Base-by-base conservation (phyloP, 2,797 vertebrate genomes). In the Enteromius paludinosus region DNA sequence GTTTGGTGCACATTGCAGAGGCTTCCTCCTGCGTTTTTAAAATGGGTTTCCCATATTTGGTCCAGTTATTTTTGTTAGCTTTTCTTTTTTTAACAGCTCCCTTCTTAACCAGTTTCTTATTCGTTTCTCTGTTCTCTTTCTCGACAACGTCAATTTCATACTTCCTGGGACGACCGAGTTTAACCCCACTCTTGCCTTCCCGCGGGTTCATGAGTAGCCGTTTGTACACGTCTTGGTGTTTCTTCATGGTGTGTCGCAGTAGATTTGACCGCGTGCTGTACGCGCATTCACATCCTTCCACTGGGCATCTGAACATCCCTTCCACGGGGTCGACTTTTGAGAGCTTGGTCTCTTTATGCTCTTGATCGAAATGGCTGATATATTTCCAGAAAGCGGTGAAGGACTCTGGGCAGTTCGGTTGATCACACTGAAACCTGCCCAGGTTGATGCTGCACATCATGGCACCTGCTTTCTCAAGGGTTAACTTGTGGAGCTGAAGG, bases 251-350 rank as follows among this genome's bases (percentile, higher is more conserved):
- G 82, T 99, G 98, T 69, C 98, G 93, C 78, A 99, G 91, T 25
- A 99, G 92, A 87, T 99, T 99, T 35, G 97, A 99, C 64, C 97
- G 95, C 17, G 98, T 99, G 68, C 97, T 96, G 80, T 99, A 99
- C 28, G 96, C 94, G n/a, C 96, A 96, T 86, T 97, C 96, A 65
- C 98, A 99, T 28, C 96, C 97, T 90, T 98, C 96, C 78, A 97
- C 95, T 82, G 97, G 96, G 91, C 98, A 99, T 77, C 94, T 96
- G 85, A 95, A 99, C 17, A 95, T 87, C 1, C 94, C 94, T 0
- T 96, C 96, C 15, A 96, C 92, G 5, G 95, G 93, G 52, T 95
- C 93, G 0, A 85, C 52, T 85, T 92, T 93, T 45, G 82, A 85
- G 3, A 93, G 28, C 74, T 90, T 92, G 71, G 96, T 90, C 45